phyloP scores from a whole-genome alignment of 2,797 vertebrate genomes.

The Molothrus ater region DNA sequence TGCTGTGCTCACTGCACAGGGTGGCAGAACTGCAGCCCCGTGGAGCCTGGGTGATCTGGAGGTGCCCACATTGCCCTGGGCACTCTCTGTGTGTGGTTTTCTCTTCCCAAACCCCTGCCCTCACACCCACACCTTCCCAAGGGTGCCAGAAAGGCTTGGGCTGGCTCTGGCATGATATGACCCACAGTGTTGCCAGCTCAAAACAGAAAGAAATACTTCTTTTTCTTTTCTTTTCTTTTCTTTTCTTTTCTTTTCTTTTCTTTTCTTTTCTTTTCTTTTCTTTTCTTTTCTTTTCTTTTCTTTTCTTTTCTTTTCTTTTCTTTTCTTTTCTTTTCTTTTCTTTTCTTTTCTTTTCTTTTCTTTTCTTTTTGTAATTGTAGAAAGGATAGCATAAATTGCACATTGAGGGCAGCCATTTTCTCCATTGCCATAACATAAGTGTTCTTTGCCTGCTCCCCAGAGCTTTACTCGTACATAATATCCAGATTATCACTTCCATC shows the following conservation, averaged over 20 bases:
- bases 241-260: no score
- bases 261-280: background rate
- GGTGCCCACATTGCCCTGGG: background rate
- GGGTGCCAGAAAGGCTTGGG: background rate
- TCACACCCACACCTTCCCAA: background rate
- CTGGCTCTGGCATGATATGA: background rate
- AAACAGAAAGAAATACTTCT: background rate
- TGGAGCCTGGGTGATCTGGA: background rate
- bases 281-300: fast-evolving
- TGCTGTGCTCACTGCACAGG: background rate
- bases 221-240: no score
- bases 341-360: no score
- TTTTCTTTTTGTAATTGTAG: background rate
- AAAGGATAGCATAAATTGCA: background rate
- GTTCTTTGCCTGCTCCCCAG: background rate
- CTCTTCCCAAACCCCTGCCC: background rate
- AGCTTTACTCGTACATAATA: conserved; percentile 11
- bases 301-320: no score
- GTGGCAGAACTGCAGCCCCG: fast-evolving
- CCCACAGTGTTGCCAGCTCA: fast-evolving
- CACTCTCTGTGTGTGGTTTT: background rate
- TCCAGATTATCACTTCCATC: conserved; percentile 49
- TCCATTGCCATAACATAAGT: background rate
- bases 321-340: no score
- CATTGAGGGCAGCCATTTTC: background rate